Evolutionary conservation across 2,113 vertebrate genomes (phyloP).

Genomic region (Casuarius casuarius): DNA sequence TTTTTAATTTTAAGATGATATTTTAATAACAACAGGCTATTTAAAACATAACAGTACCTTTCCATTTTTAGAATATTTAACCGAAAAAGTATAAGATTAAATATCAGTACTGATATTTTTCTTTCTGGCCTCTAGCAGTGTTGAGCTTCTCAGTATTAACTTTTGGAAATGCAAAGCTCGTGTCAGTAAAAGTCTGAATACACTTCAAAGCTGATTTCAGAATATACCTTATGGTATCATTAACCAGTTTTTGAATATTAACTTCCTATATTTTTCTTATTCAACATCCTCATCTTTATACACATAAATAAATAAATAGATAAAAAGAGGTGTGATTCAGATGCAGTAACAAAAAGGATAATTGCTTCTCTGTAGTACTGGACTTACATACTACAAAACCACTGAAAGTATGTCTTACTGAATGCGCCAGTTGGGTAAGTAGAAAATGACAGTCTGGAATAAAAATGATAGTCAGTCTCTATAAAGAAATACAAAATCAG

Average conservation of each 20-base stretch:
- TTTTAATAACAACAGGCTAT: background rate
- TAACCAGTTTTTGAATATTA: background rate
- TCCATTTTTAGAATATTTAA: background rate
- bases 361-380: background rate
- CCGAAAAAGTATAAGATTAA: background rate
- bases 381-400: background rate
- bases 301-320: background rate
- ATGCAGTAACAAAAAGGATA: background rate
- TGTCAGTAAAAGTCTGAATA: background rate
- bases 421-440: background rate
- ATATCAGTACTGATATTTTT: background rate
- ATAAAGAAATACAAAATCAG: background rate
- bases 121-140: background rate
- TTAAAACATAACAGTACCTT: background rate
- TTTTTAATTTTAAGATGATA: constrained; percentile 50
- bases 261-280: background rate
- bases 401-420: background rate
- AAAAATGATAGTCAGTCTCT: background rate
- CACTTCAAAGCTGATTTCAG: background rate
- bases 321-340: background rate
- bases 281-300: background rate
- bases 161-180: background rate
- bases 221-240: background rate
- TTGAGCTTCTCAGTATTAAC: background rate
- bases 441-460: background rate